phyloP scores from a whole-genome alignment of 1,140 invertebrate genomes.

The Drosophila guanche region DNA sequence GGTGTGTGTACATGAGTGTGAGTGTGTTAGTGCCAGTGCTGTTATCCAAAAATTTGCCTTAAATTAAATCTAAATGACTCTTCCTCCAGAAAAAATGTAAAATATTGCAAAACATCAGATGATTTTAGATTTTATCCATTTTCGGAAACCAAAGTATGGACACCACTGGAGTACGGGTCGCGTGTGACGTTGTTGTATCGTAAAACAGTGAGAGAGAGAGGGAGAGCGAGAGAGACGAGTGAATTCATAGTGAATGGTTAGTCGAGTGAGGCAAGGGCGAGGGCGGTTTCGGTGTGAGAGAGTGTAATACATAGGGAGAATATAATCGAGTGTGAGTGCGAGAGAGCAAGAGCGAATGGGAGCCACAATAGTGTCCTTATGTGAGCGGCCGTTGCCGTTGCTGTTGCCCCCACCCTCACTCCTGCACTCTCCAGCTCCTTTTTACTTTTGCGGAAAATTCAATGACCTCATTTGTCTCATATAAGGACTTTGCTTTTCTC shows the following conservation, averaged over 20 bases:
- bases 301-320: conserved; percentile 33
- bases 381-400: conserved; percentile 3
- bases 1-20: conserved; percentile 1
- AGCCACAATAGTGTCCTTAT: conserved; percentile 54
- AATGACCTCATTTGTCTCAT: conserved; percentile 81
- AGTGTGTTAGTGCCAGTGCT: conserved; percentile 22
- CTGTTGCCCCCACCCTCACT: conserved; percentile 3
- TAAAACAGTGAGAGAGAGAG: conserved; percentile 33
- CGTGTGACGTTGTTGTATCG: conserved; percentile 65
- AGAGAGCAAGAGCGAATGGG: conserved; percentile 19
- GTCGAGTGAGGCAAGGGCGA: conserved; percentile 37
- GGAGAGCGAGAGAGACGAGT: conserved; percentile 9
- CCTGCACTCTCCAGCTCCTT: conserved; percentile 15
- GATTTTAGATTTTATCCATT: conserved; percentile 36
- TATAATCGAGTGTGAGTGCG: conserved; percentile 20
- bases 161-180: conserved; percentile 44
- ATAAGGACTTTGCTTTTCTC: conserved; percentile 62
- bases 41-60: conserved; percentile 10
- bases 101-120: conserved; percentile 37
- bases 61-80: no score
- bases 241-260: no score
- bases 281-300: conserved; percentile 57
- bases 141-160: conserved; percentile 9
- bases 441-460: conserved; percentile 61
- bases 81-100: not conserved